A percentile compares a stretch with the other conserved stretches of the same genome.
Evolutionary conservation across 1,140 invertebrate genomes (phyloP).

Genomic region (Lamellibrachia luymesi): DNA sequence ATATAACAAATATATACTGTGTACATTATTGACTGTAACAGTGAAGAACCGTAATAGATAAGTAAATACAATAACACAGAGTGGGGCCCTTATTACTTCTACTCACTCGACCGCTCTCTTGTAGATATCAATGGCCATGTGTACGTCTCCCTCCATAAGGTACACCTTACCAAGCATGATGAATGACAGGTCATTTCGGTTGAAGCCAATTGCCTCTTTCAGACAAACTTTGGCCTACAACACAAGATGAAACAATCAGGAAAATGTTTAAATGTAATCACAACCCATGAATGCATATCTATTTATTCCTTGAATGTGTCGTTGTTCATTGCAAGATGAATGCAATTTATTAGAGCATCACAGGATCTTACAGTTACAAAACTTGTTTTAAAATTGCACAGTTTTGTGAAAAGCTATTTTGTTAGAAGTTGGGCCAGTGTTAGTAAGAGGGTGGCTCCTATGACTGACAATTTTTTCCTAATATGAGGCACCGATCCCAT

Average conservation of each 20-base stretch:
- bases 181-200: conserved; percentile 73
- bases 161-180: conserved; percentile 72
- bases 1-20: no score
- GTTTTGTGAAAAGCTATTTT: background rate
- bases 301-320: background rate
- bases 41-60: no score
- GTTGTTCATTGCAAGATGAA: background rate
- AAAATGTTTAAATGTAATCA: background rate
- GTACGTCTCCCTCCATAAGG: conserved; percentile 69
- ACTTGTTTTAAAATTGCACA: background rate
- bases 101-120: conserved; percentile 70
- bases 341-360: background rate
- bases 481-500: no score
- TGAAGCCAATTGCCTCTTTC: conserved; percentile 69
- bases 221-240: conserved; percentile 70
- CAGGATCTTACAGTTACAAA: background rate
- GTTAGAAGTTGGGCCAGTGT: background rate
- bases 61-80: no score
- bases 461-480: no score
- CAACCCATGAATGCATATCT: background rate
- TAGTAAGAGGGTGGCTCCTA: background rate
- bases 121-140: conserved; percentile 71
- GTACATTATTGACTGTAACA: no score
- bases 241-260: background rate
- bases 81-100: background rate